phyloP scores from a whole-genome alignment of 2,888 invertebrate genomes.

The Heteropelma amictum region DNA sequence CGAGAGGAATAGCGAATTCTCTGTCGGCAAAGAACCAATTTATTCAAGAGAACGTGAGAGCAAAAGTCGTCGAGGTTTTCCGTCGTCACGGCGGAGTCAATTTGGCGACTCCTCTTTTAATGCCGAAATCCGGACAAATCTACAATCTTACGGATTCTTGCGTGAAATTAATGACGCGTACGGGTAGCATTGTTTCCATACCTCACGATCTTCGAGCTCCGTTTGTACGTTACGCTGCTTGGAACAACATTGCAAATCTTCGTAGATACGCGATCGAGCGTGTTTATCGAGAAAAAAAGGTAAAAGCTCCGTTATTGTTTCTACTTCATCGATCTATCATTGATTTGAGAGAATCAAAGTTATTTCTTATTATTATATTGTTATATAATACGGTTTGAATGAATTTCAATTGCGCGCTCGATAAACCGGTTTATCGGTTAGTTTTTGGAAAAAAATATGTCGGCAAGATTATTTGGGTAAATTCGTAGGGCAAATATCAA shows the following conservation, averaged over 20 bases:
- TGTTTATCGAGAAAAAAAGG: slow-evolving; percentile 90
- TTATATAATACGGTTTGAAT: too few species aligned
- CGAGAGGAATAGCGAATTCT: slow-evolving; percentile 65
- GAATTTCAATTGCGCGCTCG: too few species aligned
- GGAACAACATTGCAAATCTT: slow-evolving; percentile 87
- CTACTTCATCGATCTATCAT: too few species aligned
- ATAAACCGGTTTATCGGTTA: too few species aligned
- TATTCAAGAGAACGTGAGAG: slow-evolving; percentile 73
- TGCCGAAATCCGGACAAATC: slow-evolving; percentile 83
- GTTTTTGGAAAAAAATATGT: too few species aligned
- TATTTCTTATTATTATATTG: slow-evolving; percentile 1
- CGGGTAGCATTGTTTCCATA: slow-evolving; percentile 90
- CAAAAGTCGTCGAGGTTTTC: slow-evolving; percentile 81
- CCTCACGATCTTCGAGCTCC: slow-evolving; percentile 91
- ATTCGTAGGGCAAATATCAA: not conserved
- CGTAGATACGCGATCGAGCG: slow-evolving; percentile 92
- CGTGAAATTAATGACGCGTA: slow-evolving; percentile 91
- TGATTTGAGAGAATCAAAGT: too few species aligned
- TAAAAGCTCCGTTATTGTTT: too few species aligned
- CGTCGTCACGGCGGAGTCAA: slow-evolving; percentile 89
- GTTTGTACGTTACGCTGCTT: slow-evolving; percentile 90
- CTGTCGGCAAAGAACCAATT: slow-evolving; percentile 62
- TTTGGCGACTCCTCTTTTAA: slow-evolving; percentile 88
- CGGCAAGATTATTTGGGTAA: too few species aligned
- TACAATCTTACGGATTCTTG: slow-evolving; percentile 82